A percentile compares a stretch with the other conserved stretches of the same genome.
Conservation (phyloP, 2,797 vertebrate genomes). For the Premnoplex brunnescens region DNA sequence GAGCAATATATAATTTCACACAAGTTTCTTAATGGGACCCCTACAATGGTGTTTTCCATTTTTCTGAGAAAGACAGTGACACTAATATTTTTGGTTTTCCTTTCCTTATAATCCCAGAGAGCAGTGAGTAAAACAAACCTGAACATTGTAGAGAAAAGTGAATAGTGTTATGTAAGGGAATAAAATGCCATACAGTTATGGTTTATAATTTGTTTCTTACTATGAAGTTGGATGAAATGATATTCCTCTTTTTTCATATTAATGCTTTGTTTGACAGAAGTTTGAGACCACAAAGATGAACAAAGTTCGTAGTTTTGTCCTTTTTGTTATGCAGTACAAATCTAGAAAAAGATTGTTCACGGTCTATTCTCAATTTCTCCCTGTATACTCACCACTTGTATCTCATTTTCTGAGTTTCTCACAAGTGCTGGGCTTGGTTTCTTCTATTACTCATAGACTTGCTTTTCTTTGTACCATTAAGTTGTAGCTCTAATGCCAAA, state of each 20-base stretch:
- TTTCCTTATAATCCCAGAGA: not conserved
- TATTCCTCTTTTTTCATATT: not conserved
- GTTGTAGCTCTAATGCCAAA: conserved; percentile 12
- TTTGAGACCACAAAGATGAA: not conserved
- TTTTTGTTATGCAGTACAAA: not conserved
- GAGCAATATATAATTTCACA: not conserved
- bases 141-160: not conserved
- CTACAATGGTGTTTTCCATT: not conserved
- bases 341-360: not conserved
- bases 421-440: not conserved
- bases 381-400: not conserved
- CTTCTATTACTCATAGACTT: not conserved
- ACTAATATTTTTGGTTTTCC: not conserved
- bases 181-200: not conserved
- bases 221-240: not conserved
- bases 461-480: not conserved
- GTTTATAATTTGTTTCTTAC: not conserved
- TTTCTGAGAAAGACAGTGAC: not conserved
- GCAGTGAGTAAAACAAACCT: not conserved
- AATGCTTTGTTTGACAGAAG: not conserved
- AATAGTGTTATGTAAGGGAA: not conserved
- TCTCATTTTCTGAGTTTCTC: not conserved
- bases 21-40: not conserved
- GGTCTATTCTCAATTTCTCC: not conserved
- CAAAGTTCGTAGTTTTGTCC: not conserved